Evolutionary conservation across 2,888 invertebrate species (phyloP).

Genomic region (Nephrocerus scutellatus): DNA sequence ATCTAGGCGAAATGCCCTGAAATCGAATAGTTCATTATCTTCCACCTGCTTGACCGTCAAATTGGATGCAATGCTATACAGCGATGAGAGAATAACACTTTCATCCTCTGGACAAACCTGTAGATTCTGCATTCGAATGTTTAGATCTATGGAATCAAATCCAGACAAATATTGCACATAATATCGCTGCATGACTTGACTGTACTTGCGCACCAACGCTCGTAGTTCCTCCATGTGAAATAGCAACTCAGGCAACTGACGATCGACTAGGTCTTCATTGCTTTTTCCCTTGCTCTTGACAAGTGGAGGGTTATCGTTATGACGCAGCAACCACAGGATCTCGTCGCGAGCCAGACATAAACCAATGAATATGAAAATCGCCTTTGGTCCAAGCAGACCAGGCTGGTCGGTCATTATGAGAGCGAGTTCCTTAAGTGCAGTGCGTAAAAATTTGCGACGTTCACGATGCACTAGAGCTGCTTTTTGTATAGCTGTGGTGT

Average conservation of each 20-base stretch:
- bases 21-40: slow-evolving; percentile 92
- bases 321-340: slow-evolving; percentile 91
- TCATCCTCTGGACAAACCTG: slow-evolving; percentile 90
- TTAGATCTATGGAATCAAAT: slow-evolving; percentile 89
- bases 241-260: slow-evolving; percentile 91
- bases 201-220: slow-evolving; percentile 89
- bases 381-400: slow-evolving; percentile 91
- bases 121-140: slow-evolving; percentile 75
- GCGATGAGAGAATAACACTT: slow-evolving; percentile 83
- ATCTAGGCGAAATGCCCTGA: slow-evolving; percentile 88
- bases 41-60: slow-evolving; percentile 92
- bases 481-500: slow-evolving; percentile 81
- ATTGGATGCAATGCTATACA: slow-evolving; percentile 81
- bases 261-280: slow-evolving; percentile 88
- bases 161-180: slow-evolving; percentile 95
- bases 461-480: slow-evolving; percentile 91
- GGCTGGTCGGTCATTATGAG: slow-evolving; percentile 96
- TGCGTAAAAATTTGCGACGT: slow-evolving; percentile 89
- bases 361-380: slow-evolving; percentile 92
- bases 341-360: slow-evolving; percentile 94
- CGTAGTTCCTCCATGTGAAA: slow-evolving; percentile 98
- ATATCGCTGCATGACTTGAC: slow-evolving; percentile 94
- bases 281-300: slow-evolving; percentile 73
- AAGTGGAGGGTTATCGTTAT: slow-evolving; percentile 90
- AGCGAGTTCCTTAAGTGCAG: slow-evolving; percentile 90